phyloP scores from a whole-genome alignment of 1,140 invertebrate species.

The Pygmarrhopalites habei region DNA sequence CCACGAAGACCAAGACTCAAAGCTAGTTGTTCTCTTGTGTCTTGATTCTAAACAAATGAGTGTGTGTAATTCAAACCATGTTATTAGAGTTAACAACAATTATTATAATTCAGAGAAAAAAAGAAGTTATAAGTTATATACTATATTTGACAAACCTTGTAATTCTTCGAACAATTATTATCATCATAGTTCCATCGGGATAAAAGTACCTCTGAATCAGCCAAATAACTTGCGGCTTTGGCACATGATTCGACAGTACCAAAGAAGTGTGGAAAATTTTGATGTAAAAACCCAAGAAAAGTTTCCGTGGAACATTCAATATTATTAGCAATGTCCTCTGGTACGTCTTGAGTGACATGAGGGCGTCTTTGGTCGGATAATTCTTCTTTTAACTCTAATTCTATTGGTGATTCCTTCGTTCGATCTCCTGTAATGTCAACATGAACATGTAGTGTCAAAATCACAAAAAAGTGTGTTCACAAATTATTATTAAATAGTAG shows the following conservation, averaged over 20 bases:
- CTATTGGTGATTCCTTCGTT: background rate
- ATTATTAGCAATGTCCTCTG: constrained; percentile 22
- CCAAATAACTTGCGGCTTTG: constrained; percentile 14
- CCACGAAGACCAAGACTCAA: constrained; percentile 26
- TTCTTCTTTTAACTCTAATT: constrained; percentile 7
- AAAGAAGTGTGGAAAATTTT: constrained; percentile 31
- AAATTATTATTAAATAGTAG: background rate
- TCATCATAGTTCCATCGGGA: constrained; percentile 31
- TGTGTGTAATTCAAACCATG: background rate
- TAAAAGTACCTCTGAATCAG: constrained; percentile 22
- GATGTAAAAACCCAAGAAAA: constrained; percentile 30
- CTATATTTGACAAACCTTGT: background rate
- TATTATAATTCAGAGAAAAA: background rate
- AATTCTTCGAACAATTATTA: background rate
- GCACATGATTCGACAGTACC: constrained; percentile 10
- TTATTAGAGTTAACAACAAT: background rate
- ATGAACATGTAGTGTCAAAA: background rate
- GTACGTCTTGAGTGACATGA: constrained; percentile 13
- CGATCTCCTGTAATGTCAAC: constrained; percentile 19
- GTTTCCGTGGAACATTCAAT: constrained; percentile 32
- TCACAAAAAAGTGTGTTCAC: background rate
- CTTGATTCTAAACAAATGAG: constrained; percentile 13
- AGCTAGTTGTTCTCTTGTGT: constrained; percentile 18
- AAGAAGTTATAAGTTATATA: background rate
- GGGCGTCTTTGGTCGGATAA: constrained; percentile 2